Evolutionary conservation across 2,797 vertebrate species (phyloP), one percentile per base, ranked within the genome.

Genomic region (Bucorvus abyssinicus): DNA sequence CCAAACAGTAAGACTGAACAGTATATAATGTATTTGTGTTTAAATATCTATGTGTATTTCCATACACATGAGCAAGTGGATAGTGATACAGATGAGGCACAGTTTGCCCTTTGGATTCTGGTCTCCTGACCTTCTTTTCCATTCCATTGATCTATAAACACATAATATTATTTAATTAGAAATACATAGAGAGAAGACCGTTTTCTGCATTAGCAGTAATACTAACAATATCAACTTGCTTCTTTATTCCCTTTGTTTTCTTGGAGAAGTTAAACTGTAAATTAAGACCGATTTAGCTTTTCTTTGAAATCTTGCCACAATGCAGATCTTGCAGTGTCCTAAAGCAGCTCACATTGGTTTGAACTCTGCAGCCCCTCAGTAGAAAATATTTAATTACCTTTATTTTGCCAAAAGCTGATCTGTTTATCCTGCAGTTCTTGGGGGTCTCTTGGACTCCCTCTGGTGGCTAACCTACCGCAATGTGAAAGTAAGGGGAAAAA

Each of bases 391-490:
- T 93, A 95, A 96, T 93, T 94, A 87, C 87, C 32, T 95, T 75
- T 84, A 90, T 87, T 92, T 93, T 89, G 67, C 55, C 78, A 57
- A 95, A 91, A 96, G 47, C 49, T 8, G 59, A 73, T 34, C 36
- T 55, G 60, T 90, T 96, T 89, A 84, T 90, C 78, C 38, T 44
- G 40, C n/a, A 36, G 34, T 64, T 92, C 75, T 92, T 84, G 80
- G 53, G 8, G 93, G 61, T 88, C 90, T 95, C 85, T 87, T 84
- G 81, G 64, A 88, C 97, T 94, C 97, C 97, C 96, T 97, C 97
- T 97, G 92, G 94, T 96, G 96, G 97, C 40, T 77, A 27, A n/a
- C 44, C 34, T 52, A 38, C 20, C 12, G 14, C 4, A 32, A 36
- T 3, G 29, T 68, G 69, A 69, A 79, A 75, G 32, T 21, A 74